Evolutionary conservation across 2,797 vertebrate species (phyloP), one percentile per base, ranked within the genome.

Genomic region (Pitangus sulphuratus): DNA sequence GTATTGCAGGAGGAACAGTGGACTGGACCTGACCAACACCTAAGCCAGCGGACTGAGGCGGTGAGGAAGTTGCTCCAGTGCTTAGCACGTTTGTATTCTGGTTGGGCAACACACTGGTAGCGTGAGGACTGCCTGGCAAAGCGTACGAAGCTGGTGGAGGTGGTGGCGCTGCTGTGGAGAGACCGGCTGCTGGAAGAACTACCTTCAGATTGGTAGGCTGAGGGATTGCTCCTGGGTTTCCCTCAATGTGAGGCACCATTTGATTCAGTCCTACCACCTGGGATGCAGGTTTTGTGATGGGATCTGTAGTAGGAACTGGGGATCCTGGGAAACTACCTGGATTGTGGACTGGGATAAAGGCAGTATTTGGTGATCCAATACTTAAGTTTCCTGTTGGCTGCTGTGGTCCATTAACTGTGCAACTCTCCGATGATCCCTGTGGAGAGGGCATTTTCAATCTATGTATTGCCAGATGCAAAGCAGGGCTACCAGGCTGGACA

Each of bases 401-500:
- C 94, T 98, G 98, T 25, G 98, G 98, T 84, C 97, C 96, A 26
- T 95, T 97, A 76, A 96, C 84, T 68, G 98, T 64, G 97, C 97
- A 95, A 80, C 95, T 94, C 96, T 98, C 94, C 2, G 98, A 97
- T 3, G 97, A 97, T 50, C 98, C 97, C 90, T 98, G 98, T 1
- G 97, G 87, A 39, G 98, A 93, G 14, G 97, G 91, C 20, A 98
- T 97, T 97, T 99, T 99, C 81, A 99, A 98, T 84, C 99, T 98
- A 25, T 98, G 99, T 70, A 99, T 97, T 70, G 98, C 96, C 12
- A 99, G 98, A 91, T 98, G 98, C 95, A 98, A 90, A 60, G 98
- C 98, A 14, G 98, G 97, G 77, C 96, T 96, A 57, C 97, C 88
- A 66, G 97, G 97, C 71, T 97, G 95, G 68, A 97, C 97, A 31